phyloP scores from a whole-genome alignment of 2,113 vertebrate genomes.

The Macrotus californicus region DNA sequence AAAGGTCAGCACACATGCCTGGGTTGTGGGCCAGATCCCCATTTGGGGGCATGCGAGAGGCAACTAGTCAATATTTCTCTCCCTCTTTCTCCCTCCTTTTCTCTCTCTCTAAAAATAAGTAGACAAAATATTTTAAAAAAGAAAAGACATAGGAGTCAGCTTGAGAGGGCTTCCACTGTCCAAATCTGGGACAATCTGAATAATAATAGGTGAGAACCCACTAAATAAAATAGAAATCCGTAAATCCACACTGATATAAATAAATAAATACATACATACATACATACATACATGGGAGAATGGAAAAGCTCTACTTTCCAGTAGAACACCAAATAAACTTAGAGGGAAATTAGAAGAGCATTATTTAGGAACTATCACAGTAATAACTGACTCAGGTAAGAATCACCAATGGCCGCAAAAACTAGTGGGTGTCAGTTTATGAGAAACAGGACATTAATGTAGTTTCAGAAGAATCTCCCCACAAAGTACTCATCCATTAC shows the following conservation, averaged over 20 bases:
- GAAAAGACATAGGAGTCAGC: neutral
- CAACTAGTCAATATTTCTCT: too few relatives aligned
- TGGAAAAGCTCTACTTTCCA: neutral
- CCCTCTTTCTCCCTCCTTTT: too few relatives aligned
- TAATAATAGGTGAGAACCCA: neutral
- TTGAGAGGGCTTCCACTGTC: neutral
- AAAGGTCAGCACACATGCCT: too few relatives aligned
- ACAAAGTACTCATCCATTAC: neutral
- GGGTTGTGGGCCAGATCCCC: too few relatives aligned
- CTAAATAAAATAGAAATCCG: neutral
- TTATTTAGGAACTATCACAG: neutral
- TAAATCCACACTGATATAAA: neutral
- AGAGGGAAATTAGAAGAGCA: neutral
- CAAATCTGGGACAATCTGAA: neutral
- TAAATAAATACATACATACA: neutral
- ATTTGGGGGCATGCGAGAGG: too few relatives aligned
- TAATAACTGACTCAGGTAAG: neutral
- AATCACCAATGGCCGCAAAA: neutral
- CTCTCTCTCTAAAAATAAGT: too few relatives aligned
- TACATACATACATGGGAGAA: too few relatives aligned
- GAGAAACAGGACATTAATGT: neutral
- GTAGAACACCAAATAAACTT: neutral
- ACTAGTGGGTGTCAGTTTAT: neutral
- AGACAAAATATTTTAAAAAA: too few relatives aligned
- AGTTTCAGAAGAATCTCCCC: neutral